Base-by-base conservation (phyloP, 2,797 vertebrate species). In the Micrastur ruficollis region DNA sequence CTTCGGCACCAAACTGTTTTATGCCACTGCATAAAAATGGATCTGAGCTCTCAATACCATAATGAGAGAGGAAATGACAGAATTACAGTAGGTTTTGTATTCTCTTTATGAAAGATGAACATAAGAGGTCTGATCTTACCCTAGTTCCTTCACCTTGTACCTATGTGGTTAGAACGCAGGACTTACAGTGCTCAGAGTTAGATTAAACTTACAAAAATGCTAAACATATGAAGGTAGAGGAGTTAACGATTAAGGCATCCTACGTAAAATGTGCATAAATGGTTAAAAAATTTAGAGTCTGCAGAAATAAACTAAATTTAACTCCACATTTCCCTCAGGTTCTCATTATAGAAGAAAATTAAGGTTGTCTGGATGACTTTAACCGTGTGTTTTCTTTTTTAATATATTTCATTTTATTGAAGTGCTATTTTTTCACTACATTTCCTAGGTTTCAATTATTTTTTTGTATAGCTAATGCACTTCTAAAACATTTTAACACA, bases 301-400 rank as follows among this genome's bases (percentile, higher is more conserved):
- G 67, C 38, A 66, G 53, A 94, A 90, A 78, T 36, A 87, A 89
- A 91, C 27, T 62, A 71, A 80, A 91, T 78, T 87, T 82, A 95
- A 95, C 83, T 81, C 49, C 65, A 59, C 50, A 68, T 92, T 91
- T 92, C 84, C 75, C 86, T 83, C 78, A 95, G 58, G 79, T 97
- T 96, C 78, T 95, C 74, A 86, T 92, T 92, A 95, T 1, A 85
- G 65, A 85, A 89, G 47, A 92, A 95, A 93, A 94, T 85, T 65
- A 89, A 86, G 63, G 27, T 75, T 96, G 50, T 62, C 79, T 94
- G 65, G 49, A 93, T 62, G 12, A 42, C 29, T 93, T 94, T 66
- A 94, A 86, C 55, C 3, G 1, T 9, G 12, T 62, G 40, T 61
- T 90, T 89, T 86, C 66, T 85, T 87, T 94, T 79, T 85, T 49